Percentiles rank a stretch among this genome's conserved stretches.
Evolutionary conservation across 2,113 vertebrate species (phyloP).

Genomic region (Hymenochirus boettgeri): DNA sequence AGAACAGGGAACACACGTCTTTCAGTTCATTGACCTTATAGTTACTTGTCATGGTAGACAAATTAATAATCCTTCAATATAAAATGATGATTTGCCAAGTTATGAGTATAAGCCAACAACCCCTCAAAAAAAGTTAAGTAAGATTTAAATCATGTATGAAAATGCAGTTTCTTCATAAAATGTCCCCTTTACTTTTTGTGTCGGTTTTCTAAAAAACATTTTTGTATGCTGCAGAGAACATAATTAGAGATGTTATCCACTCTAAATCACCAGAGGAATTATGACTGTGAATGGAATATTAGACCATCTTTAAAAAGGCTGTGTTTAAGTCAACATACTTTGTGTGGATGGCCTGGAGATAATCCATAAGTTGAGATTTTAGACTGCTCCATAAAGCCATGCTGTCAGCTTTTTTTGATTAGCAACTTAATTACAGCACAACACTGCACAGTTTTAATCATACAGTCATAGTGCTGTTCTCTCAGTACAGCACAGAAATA

Average conservation of each 20-base stretch:
- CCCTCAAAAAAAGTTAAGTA: no score
- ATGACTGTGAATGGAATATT: slow-evolving; percentile 40
- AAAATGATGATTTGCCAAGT: no score
- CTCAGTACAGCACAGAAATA: background rate
- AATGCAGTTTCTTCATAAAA: background rate
- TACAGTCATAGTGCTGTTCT: background rate
- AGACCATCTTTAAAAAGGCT: slow-evolving; percentile 33
- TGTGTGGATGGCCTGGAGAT: slow-evolving; percentile 37
- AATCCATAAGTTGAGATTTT: slow-evolving; percentile 30
- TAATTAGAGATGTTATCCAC: slow-evolving; percentile 42
- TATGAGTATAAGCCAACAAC: no score
- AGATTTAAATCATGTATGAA: no score
- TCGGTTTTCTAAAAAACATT: slow-evolving; percentile 21
- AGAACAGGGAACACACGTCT: no score
- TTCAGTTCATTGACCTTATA: no score
- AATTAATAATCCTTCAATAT: no score
- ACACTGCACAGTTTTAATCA: slow-evolving; percentile 24
- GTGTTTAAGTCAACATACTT: slow-evolving; percentile 42
- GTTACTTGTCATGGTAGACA: no score
- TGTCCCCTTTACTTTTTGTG: slow-evolving; percentile 4
- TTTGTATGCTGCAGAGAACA: slow-evolving; percentile 33
- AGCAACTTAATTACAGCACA: slow-evolving; percentile 41
- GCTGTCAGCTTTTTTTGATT: slow-evolving; percentile 41
- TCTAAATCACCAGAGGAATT: slow-evolving; percentile 41
- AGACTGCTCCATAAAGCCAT: slow-evolving; percentile 27